phyloP scores from a whole-genome alignment of 1,140 invertebrate species.

The Colletes gigas region DNA sequence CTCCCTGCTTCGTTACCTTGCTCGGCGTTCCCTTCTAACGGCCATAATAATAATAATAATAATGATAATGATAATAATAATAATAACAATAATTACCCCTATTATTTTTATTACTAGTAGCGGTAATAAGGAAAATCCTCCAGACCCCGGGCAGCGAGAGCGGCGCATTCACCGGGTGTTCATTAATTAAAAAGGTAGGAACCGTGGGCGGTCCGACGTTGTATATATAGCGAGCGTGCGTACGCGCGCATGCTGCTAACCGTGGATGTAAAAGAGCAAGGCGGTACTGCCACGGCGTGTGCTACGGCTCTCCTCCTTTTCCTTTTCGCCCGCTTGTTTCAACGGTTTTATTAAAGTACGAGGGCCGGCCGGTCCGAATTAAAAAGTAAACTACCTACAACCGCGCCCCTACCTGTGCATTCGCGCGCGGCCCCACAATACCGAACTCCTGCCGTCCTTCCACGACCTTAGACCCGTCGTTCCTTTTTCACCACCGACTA shows the following conservation, averaged over 20 bases:
- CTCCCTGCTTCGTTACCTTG: conserved; percentile 20
- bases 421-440: background rate
- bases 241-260: conserved; percentile 20
- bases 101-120: conserved; percentile 53
- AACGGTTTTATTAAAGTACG: conserved; percentile 77
- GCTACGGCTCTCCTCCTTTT: conserved; percentile 22
- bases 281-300: background rate
- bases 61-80: conserved; percentile 19
- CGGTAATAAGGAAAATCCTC: conserved; percentile 28
- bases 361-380: conserved; percentile 65
- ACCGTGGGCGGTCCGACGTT: conserved; percentile 28
- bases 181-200: conserved; percentile 76
- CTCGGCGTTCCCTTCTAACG: conserved; percentile 21
- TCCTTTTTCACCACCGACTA: background rate
- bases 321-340: conserved; percentile 58
- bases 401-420: conserved; percentile 29
- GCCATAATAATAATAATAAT: conserved; percentile 24
- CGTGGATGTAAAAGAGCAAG: conserved; percentile 39
- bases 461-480: conserved; percentile 14
- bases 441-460: background rate
- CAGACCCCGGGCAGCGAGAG: background rate
- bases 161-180: conserved; percentile 66
- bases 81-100: background rate
- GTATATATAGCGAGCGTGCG: conserved; percentile 7
- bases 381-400: conserved; percentile 75